Evolutionary conservation across 2,797 vertebrate genomes (phyloP), one percentile per base, ranked within the genome.

Genomic region (Mallotus villosus): DNA sequence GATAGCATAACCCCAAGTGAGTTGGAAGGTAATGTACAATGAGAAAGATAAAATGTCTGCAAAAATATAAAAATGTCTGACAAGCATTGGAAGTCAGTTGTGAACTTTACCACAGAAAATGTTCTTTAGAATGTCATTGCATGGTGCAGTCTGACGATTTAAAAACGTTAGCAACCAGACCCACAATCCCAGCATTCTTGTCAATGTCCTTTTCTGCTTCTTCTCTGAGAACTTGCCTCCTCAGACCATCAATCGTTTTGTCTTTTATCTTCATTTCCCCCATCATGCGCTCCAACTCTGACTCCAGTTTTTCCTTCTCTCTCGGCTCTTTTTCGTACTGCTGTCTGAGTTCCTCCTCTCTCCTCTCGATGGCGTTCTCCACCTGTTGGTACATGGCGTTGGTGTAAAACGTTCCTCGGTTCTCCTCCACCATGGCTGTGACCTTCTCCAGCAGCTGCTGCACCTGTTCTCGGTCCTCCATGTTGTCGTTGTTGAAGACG

Each of bases 361-460:
- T 77, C 62, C 63, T 73, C 55, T 51, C 19, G 63, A 70, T 77
- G 32, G 55, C 27, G 1, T 19, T 55, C 41, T 73, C 67, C n/a
- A 64, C 71, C 14, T 62, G 32, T 71, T 77, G 55, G 49, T 73
- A 64, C 67, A 77, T 73, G 29, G 71, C 68, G n/a, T 63, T 78
- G 8, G 68, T 71, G 37, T 78, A 74, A 51, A 1, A 71, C 2
- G 14, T 1, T 0, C 60, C 72, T 64, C 37, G 24, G 4, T 74
- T 68, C 24, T 37, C 64, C 19, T 22, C 58, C 58, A 55, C 62
- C 37, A 68, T 68, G 68, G 60, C 16, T 34, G 64, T 41, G 2
- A 74, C 70, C 53, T 71, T 78, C 3, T 68, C n/a, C 22, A 68
- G 27, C 51, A 74, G 68, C 12, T 71, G 41, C 4, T 61, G 21